Conservation (phyloP, 2,888 invertebrate genomes). For the Tubulanus polymorphus region DNA sequence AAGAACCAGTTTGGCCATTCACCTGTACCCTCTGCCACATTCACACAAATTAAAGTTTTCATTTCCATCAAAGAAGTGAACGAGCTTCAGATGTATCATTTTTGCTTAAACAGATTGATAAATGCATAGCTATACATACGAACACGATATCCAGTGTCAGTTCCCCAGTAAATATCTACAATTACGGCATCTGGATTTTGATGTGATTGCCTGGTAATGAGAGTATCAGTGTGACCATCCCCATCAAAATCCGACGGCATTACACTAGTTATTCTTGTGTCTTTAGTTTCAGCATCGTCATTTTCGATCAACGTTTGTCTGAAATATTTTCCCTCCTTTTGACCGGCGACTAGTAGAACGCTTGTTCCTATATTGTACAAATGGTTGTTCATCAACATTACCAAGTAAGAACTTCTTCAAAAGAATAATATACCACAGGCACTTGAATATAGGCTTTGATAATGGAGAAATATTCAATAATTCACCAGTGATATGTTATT, state of each 20-base stretch:
- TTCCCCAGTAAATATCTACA: conserved; percentile 34
- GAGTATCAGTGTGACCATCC: conserved; percentile 88
- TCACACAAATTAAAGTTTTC: too few relatives aligned
- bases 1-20: too few relatives aligned
- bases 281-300: conserved; percentile 6
- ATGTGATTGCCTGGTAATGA: conserved; percentile 59
- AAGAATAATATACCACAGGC: too few relatives aligned
- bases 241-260: conserved; percentile 94
- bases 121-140: not conserved
- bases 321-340: conserved; percentile 20
- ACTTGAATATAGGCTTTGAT: too few relatives aligned
- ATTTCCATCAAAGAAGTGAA: too few relatives aligned
- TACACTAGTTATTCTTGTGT: conserved; percentile 61
- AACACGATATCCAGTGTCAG: conserved; percentile 4
- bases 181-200: conserved; percentile 13
- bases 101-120: too few relatives aligned
- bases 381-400: not conserved
- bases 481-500: too few relatives aligned
- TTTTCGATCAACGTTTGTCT: conserved; percentile 18
- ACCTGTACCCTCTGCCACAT: too few relatives aligned
- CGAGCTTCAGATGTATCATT: not conserved
- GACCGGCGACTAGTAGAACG: conserved; percentile 24
- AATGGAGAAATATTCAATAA: too few relatives aligned
- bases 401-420: too few relatives aligned
- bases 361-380: conserved; percentile 22